Evolutionary conservation across 2,888 invertebrate genomes (phyloP).

Genomic region (Melinopterus prodromus): DNA sequence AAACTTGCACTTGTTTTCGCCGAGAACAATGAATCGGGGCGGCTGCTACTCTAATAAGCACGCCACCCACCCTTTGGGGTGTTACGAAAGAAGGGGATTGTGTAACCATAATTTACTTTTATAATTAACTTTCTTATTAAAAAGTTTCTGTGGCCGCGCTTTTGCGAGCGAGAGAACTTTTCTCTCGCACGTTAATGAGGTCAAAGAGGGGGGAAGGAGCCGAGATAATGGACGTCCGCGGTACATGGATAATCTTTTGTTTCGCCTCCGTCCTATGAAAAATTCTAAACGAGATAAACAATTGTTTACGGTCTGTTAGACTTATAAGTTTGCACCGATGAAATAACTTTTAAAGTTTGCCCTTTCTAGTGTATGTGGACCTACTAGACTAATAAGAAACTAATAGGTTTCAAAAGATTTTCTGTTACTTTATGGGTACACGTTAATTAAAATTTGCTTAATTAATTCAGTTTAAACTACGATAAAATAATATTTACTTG

Average conservation of each 20-base stretch:
- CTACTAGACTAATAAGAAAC: not conserved
- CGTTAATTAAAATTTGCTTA: not conserved
- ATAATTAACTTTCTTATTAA: conserved; percentile 26
- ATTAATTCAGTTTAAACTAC: not conserved
- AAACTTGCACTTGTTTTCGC: not conserved
- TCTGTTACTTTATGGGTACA: too few relatives aligned
- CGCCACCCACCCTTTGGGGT: not conserved
- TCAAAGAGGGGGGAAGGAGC: not conserved
- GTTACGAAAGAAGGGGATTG: conserved; percentile 9
- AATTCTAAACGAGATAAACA: not conserved
- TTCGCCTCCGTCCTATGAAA: not conserved
- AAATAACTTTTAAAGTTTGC: too few relatives aligned
- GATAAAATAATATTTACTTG: not conserved
- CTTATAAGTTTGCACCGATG: too few relatives aligned
- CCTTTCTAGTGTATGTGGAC: too few relatives aligned
- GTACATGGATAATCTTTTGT: not conserved
- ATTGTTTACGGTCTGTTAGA: not conserved
- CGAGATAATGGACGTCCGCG: not conserved
- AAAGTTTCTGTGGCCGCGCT: conserved; percentile 15
- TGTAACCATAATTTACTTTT: conserved; percentile 23
- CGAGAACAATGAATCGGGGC: not conserved
- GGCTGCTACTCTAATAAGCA: not conserved
- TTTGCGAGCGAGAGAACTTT: not conserved
- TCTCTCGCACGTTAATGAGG: not conserved
- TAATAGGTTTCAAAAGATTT: not conserved